These are phyloP conservation scores for Karalla daura DNA, from an alignment of 2,797 vertebrate genomes.

Conservation along the genomic window DNA sequence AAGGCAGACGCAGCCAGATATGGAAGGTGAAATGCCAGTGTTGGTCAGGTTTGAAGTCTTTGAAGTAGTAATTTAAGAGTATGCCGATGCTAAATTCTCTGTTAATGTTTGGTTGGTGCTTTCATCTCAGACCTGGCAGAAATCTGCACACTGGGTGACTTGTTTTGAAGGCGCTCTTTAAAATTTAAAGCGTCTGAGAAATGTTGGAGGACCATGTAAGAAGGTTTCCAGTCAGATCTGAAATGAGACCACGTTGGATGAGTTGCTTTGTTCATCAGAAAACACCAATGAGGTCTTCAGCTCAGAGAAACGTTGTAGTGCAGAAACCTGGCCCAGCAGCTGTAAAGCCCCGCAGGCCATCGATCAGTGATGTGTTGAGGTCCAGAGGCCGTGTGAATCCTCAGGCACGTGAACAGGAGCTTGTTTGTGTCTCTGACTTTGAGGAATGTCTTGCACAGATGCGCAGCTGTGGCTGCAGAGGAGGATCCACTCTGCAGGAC, in stretches of 20 bases:
- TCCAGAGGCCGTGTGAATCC: slow-evolving; percentile 25
- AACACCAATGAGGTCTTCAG: no score
- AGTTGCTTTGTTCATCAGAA: no score
- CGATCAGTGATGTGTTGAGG: no score
- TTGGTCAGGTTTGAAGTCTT: slow-evolving; percentile 3
- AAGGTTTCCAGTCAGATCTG: no score
- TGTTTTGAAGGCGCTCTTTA: background rate
- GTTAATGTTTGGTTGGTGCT: background rate
- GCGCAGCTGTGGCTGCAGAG: background rate
- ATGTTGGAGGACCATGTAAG: no score
- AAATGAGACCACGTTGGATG: no score
- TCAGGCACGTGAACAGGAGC: slow-evolving; percentile 24
- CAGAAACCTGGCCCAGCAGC: no score
- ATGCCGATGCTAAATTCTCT: background rate
- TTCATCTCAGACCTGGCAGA: background rate
- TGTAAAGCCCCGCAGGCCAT: no score
- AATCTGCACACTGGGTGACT: background rate
- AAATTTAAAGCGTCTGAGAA: no score
- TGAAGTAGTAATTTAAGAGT: no score
- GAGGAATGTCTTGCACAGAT: slow-evolving; percentile 23
- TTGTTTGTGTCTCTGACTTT: background rate
- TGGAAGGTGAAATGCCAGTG: slow-evolving; percentile 5
- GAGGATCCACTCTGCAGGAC: slow-evolving; percentile 19
- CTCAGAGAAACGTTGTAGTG: no score
- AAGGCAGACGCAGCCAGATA: background rate